Conservation (phyloP, 2,797 vertebrate species). For the Pterois miles region DNA sequence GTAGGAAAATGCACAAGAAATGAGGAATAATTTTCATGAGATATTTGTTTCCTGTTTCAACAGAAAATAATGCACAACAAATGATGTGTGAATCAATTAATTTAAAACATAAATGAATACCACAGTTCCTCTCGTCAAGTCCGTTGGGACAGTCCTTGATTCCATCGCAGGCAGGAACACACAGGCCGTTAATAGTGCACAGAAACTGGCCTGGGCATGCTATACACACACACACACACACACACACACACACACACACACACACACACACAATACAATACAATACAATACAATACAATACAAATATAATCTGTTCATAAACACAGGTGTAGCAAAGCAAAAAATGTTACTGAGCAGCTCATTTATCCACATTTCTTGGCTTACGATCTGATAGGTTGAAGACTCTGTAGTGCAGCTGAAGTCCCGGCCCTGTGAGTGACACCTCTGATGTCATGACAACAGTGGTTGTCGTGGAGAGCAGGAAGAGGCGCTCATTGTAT, state of each 20-base stretch:
- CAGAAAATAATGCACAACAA: not conserved
- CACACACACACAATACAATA: not conserved
- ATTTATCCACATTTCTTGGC: constrained; percentile 29
- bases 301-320: not conserved
- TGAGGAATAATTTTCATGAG: too few species aligned
- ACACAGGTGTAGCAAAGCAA: not conserved
- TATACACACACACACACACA: constrained; percentile 57
- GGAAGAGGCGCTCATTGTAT: constrained; percentile 86
- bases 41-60: not conserved
- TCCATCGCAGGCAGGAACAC: constrained; percentile 92
- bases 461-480: constrained; percentile 76
- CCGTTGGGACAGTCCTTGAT: constrained; percentile 92
- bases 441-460: constrained; percentile 90
- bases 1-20: too few species aligned
- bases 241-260: constrained; percentile 16
- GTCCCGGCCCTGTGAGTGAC: constrained; percentile 90
- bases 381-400: constrained; percentile 94
- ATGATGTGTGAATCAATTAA: not conserved
- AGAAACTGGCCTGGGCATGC: constrained; percentile 92
- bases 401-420: constrained; percentile 88
- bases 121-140: constrained; percentile 94
- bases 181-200: constrained; percentile 89
- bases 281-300: too few species aligned
- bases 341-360: not conserved
- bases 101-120: constrained; percentile 69